Evolutionary conservation across 2,888 invertebrate genomes (phyloP), one percentile per base, ranked within the genome.

Genomic region (Agapostemon virescens): DNA sequence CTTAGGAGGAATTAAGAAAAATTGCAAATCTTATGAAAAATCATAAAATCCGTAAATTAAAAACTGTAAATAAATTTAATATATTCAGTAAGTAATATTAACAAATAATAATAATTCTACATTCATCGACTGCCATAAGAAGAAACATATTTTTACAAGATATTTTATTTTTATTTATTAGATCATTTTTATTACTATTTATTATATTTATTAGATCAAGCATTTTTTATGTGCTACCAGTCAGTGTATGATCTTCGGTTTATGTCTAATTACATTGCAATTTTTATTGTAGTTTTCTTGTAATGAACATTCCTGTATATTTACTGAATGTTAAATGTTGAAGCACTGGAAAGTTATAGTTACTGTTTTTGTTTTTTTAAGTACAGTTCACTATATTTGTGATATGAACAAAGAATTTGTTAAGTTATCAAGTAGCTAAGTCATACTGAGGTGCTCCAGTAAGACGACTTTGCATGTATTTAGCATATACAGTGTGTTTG

Each of bases 391-490:
- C 55, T 75, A 36, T 66, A 69, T 63, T 55, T 26, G n/a, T 15
- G 2, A 75, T 66, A 33, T 26, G 11, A 13, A 36, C 17, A 66
- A 23, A 55, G 67, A 42, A 30, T 5, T 13, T 63, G 52, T 69
- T 73, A 72, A 26, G 64, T 66, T 55, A 81, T 55, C 64, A 84
- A 40, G 77, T 77, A 20, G 76, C 45, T 9, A 91, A 85, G 90
- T 97, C 96, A 90, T 96, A 97, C 88, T 96, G 95, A 6, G 96
- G 94, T 71, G 94, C 93, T 23, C 96, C 96, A 79, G 95, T 95
- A 67, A 94, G 93, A 69, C 94, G 94, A 2, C 95, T 95, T 86
- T 94, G 94, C 0, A 95, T 94, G 90, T 95, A 97, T 90, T 96
- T 96, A 11, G 95, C 95, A 90, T 97, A n/a, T n/a, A n/a, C n/a